Evolutionary conservation across 2,113 vertebrate species (phyloP).

Genomic region (Calonectris borealis): DNA sequence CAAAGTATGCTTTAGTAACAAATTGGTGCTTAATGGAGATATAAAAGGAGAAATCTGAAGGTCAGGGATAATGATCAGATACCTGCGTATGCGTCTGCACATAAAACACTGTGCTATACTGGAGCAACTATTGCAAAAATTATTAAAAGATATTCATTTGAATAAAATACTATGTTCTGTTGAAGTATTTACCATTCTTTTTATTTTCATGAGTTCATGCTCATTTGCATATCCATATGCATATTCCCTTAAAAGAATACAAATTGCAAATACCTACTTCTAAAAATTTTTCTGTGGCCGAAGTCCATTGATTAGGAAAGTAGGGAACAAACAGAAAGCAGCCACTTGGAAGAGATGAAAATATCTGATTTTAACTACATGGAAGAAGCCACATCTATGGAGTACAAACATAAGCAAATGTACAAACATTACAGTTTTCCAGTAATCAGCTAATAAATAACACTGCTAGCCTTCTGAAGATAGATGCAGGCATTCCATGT

Average conservation of each 20-base stretch:
- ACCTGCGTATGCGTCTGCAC: background rate
- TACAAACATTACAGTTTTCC: background rate
- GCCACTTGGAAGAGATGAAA: background rate
- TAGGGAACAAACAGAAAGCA: background rate
- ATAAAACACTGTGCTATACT: background rate
- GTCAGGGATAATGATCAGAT: background rate
- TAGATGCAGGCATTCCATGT: background rate
- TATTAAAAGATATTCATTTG: background rate
- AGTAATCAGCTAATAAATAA: background rate
- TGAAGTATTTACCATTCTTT: background rate
- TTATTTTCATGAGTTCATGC: background rate
- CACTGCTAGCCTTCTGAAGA: background rate
- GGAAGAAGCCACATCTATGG: background rate
- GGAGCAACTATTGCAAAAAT: background rate
- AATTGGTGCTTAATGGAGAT: background rate
- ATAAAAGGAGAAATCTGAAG: conserved; percentile 5
- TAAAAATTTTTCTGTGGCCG: background rate
- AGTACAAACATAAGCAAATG: background rate
- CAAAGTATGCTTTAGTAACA: background rate
- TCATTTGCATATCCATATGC: background rate
- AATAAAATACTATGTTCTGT: background rate
- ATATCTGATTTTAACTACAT: background rate
- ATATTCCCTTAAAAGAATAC: background rate
- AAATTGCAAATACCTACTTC: background rate
- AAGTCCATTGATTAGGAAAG: background rate